Base-by-base conservation (phyloP, 2,888 invertebrate genomes). In the Pollenia angustigena region DNA sequence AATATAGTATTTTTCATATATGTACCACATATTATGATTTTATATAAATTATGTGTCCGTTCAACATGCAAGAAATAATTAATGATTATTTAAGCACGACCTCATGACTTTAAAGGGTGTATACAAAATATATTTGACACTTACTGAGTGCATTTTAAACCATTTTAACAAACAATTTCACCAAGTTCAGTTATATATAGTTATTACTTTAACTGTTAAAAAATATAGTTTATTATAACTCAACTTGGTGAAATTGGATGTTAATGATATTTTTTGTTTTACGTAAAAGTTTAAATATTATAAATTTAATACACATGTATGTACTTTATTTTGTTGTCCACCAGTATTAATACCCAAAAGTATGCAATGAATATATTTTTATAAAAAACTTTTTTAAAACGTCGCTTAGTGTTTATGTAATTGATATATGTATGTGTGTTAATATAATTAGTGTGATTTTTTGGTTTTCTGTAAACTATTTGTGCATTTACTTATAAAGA, bases 381-480 rank as follows among this genome's bases (percentile, higher is more conserved):
- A 18, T 32, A 32, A 32, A 32, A 32, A 32, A 32, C 32, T 64
- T 18, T 44, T 18, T 44, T 6, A 12, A 16, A 44, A 16, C 10
- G 4, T 40, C 44, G 16, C 18, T 54, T 56, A 46, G n/a, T 32
- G 1, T 16, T 14, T 50, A 42, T 40, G 46, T 58, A 10, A 4
- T 46, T 12, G n/a, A 52, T n/a, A 14, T 48, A 6, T 60, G 4
- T 48, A 6, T 60, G 4, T 16, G 14, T 69, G 69, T 69, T 58
- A 56, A 76, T 76, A 42, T 69, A 75, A 69, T 82, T 75, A 75
- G 60, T 60, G 18, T 52, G 40, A 60, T 7, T 64, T 44, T 64
- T 54, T 68, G 58, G 56, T 72, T 50, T 48, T 12, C 4, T 72
- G 10, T 72, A 8, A 44, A 68, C 2, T 48, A 8, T 50, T 11